Evolutionary conservation across 2,888 invertebrate genomes (phyloP), one percentile per base, ranked within the genome.

Genomic region (Noctuana brunneofusca): DNA sequence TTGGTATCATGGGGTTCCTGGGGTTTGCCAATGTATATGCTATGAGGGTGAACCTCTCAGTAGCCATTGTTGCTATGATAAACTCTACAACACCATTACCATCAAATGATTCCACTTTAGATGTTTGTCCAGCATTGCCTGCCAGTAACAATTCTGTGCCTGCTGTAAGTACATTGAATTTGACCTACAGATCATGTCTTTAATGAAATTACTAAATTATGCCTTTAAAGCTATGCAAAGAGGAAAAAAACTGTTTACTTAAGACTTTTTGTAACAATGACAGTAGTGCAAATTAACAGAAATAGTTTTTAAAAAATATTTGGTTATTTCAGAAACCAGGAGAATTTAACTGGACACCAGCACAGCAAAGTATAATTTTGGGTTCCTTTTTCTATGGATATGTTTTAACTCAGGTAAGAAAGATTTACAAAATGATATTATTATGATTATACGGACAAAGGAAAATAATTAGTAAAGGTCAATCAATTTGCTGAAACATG

Each of bases 1-100:
- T 97, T 63, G 97, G 97, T 0, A 92, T 97, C 54, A 92, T 97
- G 90, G 97, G 97, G 14, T 97, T 97, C 78, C 90, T 97, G 56
- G 97, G 97, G 12, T 97, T 97, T 80, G 96, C 96, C 64, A 95
- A 96, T 78, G 96, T 97, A 3, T 97, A 97, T 84, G 96, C 97
- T 0, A 96, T 97, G 96, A 92, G 97, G 64, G 97, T 97, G 0
- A 97, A 97, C 83, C 92, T 98, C 32, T 97, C 97, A 0, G 97
- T 98, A 20, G 98, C 98, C 38, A 97, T 98, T 76, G 97, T 98
- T 30, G 97, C 97, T 30, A 99, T 98, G 98, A 96, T 97, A 43
- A 96, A 96, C 80, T 93, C 94, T 58, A 95, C 96, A 1, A 93
- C 93, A 0, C 93, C 94, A 0, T 78, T 89, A 22, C 84, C 92